These are phyloP conservation scores for Lepidurus packardi DNA, from an alignment of 1,140 invertebrate species.

Conservation along the genomic window DNA sequence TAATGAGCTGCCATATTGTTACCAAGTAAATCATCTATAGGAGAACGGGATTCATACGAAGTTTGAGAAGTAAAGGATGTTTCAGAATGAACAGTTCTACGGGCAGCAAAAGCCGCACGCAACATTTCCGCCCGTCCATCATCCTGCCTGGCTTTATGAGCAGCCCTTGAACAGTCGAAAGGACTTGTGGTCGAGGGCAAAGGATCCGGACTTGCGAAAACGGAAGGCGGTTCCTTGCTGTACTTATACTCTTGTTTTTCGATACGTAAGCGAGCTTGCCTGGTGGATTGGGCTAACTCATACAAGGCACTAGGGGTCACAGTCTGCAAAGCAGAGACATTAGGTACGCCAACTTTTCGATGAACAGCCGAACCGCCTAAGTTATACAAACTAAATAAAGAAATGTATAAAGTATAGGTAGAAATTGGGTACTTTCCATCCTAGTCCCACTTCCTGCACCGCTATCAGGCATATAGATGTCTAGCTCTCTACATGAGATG, in stretches of 20 bases:
- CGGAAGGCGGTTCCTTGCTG: neutral
- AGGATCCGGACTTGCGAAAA: neutral
- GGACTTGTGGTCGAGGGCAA: neutral
- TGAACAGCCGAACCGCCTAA: neutral
- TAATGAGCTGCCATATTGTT: neutral
- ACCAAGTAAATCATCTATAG: neutral
- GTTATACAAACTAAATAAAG: neutral
- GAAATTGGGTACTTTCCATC: no score
- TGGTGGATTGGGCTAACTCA: neutral
- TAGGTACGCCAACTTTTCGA: neutral
- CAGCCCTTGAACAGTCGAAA: neutral
- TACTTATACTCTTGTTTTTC: neutral
- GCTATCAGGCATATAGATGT: no score
- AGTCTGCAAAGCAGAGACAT: neutral
- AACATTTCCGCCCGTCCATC: neutral
- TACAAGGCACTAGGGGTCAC: neutral
- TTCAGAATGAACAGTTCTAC: neutral
- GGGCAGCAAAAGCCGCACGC: neutral
- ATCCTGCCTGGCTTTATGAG: neutral
- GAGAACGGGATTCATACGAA: neutral
- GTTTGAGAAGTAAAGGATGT: constrained; percentile 1
- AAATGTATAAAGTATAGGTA: no score
- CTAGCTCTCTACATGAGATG: no score
- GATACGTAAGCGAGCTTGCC: neutral
- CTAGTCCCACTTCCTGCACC: no score